These are phyloP conservation scores for Boloria euphrosyne DNA, from an alignment of 2,888 invertebrate species.

Conservation along the genomic window DNA sequence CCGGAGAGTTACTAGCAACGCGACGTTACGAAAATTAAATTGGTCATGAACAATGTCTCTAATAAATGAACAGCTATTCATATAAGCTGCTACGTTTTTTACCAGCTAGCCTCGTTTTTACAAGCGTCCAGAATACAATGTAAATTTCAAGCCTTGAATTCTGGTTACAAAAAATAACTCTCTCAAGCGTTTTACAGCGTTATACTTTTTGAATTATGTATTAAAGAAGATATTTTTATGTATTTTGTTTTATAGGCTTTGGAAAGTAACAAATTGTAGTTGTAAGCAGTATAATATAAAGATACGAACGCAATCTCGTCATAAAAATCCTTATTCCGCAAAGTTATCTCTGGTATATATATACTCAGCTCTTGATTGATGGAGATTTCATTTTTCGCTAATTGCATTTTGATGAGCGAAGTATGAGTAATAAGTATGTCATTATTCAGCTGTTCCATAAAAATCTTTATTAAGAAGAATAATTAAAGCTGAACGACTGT, in stretches of 20 bases:
- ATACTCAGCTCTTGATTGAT: slow-evolving; percentile 42
- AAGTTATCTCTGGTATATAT: slow-evolving; percentile 23
- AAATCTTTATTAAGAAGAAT: slow-evolving; percentile 32
- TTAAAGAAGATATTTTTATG: too few relatives aligned
- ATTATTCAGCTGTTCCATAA: slow-evolving; percentile 56
- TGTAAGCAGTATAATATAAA: too few relatives aligned
- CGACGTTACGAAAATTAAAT: slow-evolving; percentile 46
- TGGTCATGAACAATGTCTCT: slow-evolving; percentile 31
- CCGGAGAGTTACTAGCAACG: slow-evolving; percentile 41
- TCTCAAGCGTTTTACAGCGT: neutral
- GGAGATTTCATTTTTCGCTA: slow-evolving; percentile 59
- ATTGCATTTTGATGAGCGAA: slow-evolving; percentile 73
- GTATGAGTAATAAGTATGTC: slow-evolving; percentile 54
- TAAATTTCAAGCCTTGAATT: neutral
- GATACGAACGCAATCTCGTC: neutral
- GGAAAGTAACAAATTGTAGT: neutral
- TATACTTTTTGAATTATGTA: neutral
- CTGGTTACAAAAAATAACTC: neutral
- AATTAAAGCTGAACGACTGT: slow-evolving; percentile 18
- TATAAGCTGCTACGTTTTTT: slow-evolving; percentile 1
- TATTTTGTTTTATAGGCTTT: neutral
- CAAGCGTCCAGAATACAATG: neutral
- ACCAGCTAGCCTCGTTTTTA: slow-evolving; percentile 5
- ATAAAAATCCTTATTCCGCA: slow-evolving; percentile 11
- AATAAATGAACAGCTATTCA: slow-evolving; percentile 30